These are phyloP conservation scores for Zosterops lateralis DNA, from an alignment of 2,113 vertebrate genomes.

Conservation along the genomic window DNA sequence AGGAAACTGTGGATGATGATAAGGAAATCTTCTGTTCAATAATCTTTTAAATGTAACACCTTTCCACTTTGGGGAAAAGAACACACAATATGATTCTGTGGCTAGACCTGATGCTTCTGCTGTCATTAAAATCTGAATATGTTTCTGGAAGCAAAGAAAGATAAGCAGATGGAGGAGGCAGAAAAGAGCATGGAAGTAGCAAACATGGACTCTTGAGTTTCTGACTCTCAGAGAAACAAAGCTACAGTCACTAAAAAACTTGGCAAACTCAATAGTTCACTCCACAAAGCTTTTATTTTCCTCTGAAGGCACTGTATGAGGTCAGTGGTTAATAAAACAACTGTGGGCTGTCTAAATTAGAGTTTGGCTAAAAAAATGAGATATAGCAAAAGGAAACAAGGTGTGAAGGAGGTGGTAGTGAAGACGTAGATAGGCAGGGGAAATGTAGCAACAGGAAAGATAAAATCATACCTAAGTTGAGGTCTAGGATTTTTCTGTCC, in stretches of 20 bases:
- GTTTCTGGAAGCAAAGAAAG: not conserved
- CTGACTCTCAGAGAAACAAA: not conserved
- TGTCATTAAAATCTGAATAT: not conserved
- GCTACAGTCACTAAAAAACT: not conserved
- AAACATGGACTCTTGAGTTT: not conserved
- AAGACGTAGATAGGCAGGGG: not conserved
- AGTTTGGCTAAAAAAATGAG: not conserved
- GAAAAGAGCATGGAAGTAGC: not conserved
- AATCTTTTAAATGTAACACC: not conserved
- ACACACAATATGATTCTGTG: not conserved
- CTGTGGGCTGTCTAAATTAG: not conserved
- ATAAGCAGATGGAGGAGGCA: not conserved
- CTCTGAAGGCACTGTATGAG: not conserved
- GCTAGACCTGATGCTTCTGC: not conserved
- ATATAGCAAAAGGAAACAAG: not conserved
- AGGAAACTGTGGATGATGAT: not conserved
- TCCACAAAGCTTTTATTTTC: not conserved
- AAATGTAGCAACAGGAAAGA: not conserved
- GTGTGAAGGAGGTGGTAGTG: not conserved
- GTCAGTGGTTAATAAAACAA: rapidly evolving
- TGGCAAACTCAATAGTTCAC: not conserved
- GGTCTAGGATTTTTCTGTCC: not conserved
- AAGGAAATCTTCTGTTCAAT: not conserved
- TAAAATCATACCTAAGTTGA: not conserved
- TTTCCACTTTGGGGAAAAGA: not conserved